A percentile compares a stretch with the other conserved stretches of the same genome.
These are phyloP conservation scores for Amblyopsis hoosieri DNA, from an alignment of 2,797 vertebrate genomes.

Conservation along the genomic window DNA sequence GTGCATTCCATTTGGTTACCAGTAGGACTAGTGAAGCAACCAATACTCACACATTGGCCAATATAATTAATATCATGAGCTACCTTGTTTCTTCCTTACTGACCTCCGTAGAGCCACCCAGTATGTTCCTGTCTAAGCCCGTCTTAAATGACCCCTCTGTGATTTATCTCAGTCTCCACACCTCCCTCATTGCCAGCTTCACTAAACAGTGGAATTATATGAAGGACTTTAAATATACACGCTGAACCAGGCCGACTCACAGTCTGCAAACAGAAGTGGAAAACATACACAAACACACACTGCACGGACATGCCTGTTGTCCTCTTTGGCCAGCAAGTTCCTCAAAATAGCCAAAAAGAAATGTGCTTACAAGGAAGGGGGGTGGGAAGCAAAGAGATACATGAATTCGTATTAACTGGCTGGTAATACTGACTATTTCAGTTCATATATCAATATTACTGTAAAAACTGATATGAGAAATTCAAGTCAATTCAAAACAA, in stretches of 20 bases:
- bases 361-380: slow-evolving; percentile 13
- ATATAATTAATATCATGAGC: neutral
- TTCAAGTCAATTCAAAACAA: too few relatives aligned
- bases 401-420: neutral
- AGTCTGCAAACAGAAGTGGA: slow-evolving; percentile 39
- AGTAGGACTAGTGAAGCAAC: neutral
- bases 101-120: neutral
- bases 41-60: neutral
- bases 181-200: slow-evolving; percentile 19
- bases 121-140: neutral
- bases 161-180: neutral
- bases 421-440: too few relatives aligned
- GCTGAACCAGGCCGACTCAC: slow-evolving; percentile 19
- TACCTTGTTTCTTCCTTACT: neutral
- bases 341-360: slow-evolving; percentile 54
- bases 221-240: slow-evolving; percentile 20
- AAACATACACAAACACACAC: slow-evolving; percentile 26
- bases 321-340: slow-evolving; percentile 38
- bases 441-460: too few relatives aligned
- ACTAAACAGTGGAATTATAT: slow-evolving; percentile 14
- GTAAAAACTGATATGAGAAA: too few relatives aligned
- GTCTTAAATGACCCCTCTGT: neutral
- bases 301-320: slow-evolving; percentile 21
- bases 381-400: neutral
- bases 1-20: too few relatives aligned